These are phyloP conservation scores for Andrena flavipes DNA, from an alignment of 2,888 invertebrate species.

Conservation along the genomic window DNA sequence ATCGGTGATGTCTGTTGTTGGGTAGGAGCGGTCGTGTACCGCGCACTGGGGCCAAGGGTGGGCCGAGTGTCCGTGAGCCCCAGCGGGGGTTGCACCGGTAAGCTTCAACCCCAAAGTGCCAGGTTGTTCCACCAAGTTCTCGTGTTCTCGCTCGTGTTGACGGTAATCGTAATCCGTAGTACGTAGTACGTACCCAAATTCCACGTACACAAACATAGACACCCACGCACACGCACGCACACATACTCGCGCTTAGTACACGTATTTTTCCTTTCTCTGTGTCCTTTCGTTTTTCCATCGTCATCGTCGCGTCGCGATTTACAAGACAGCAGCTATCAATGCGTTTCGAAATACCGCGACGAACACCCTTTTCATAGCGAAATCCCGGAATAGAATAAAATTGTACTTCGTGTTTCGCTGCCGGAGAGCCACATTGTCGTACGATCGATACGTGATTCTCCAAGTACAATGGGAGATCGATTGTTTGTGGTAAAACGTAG, in stretches of 20 bases:
- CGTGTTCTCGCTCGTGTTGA: constrained; percentile 82
- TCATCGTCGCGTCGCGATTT: not conserved
- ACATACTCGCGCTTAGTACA: not conserved
- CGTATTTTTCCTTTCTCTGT: not conserved
- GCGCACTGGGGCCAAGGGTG: constrained; percentile 84
- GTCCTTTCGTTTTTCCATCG: not conserved
- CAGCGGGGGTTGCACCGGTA: constrained; percentile 84
- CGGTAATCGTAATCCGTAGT: constrained; percentile 83
- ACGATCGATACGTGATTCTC: constrained; percentile 38
- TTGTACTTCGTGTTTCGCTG: not conserved
- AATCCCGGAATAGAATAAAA: constrained; percentile 2
- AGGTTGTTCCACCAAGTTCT: constrained; percentile 82
- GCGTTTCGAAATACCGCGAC: not conserved
- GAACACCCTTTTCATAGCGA: not conserved
- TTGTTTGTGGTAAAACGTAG: constrained; percentile 31
- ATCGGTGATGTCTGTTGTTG: constrained; percentile 83
- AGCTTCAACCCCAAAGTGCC: constrained; percentile 83
- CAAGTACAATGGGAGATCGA: constrained; percentile 24
- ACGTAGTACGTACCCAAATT: constrained; percentile 80
- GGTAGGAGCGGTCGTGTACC: constrained; percentile 84
- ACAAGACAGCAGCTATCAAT: not conserved
- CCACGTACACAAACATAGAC: constrained; percentile 56
- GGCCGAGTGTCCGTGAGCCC: constrained; percentile 84
- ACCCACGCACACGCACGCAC: constrained; percentile 1
- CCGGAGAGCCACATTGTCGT: not conserved